phyloP scores from a whole-genome alignment of 2,113 vertebrate genomes.

The Axis porcinus region DNA sequence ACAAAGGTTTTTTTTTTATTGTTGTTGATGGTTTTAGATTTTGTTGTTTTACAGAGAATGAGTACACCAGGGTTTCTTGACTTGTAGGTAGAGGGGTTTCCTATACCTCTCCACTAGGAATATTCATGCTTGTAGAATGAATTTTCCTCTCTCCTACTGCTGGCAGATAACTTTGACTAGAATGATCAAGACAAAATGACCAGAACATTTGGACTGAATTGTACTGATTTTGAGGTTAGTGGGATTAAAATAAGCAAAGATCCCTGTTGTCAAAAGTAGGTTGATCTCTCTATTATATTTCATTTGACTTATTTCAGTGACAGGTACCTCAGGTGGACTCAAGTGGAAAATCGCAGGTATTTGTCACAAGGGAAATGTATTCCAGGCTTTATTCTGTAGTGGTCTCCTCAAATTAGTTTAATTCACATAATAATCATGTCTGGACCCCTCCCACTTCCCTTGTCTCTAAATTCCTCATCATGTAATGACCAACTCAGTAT shows the following conservation, averaged over 20 bases:
- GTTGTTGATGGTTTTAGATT: not conserved
- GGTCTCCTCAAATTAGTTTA: not conserved
- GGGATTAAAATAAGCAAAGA: conserved; percentile 4
- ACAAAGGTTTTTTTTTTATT: not conserved
- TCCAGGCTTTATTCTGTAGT: not conserved
- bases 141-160: not conserved
- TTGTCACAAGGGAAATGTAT: not conserved
- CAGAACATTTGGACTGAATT: not conserved
- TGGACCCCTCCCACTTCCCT: not conserved
- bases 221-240: not conserved
- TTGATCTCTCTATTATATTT: not conserved
- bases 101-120: not conserved
- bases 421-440: not conserved
- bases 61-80: not conserved
- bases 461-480: not conserved
- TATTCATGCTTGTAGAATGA: not conserved
- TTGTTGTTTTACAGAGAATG: not conserved
- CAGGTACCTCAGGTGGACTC: not conserved
- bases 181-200: not conserved
- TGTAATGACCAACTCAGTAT: not conserved
- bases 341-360: not conserved
- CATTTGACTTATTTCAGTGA: not conserved
- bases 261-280: not conserved
- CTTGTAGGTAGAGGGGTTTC: not conserved
- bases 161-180: not conserved